A percentile compares a stretch with the other conserved stretches of the same genome.
Evolutionary conservation across 2,113 vertebrate genomes (phyloP).

Genomic region (Pterocles burchelli): DNA sequence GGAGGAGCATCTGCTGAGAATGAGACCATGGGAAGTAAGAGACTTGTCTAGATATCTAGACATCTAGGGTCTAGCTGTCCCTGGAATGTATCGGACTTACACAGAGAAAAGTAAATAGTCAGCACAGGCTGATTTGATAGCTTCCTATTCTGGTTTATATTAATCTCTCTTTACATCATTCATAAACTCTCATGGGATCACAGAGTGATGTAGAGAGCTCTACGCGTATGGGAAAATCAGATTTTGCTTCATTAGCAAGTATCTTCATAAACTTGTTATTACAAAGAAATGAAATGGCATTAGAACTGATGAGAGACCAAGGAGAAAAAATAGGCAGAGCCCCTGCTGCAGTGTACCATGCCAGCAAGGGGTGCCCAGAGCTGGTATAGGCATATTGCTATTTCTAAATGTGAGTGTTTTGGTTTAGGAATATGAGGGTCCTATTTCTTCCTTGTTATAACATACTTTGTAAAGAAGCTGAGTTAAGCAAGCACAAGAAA

Average conservation of each 20-base stretch:
- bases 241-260: background rate
- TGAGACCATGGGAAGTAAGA: background rate
- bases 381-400: background rate
- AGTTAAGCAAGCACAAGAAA: background rate
- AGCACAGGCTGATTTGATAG: background rate
- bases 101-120: background rate
- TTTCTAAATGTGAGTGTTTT: background rate
- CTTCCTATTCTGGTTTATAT: background rate
- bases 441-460: background rate
- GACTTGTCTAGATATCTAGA: background rate
- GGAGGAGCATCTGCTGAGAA: background rate
- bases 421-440: background rate
- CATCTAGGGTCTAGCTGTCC: background rate
- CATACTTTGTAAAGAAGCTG: background rate
- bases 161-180: background rate
- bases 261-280: background rate
- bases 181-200: background rate
- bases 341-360: background rate
- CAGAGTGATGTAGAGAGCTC: background rate
- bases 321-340: background rate
- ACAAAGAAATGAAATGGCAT: background rate
- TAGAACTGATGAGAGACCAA: background rate
- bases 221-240: background rate
- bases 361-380: background rate
- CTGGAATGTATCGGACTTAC: background rate